Evolutionary conservation across 2,888 invertebrate species (phyloP), one percentile per base, ranked within the genome.

Genomic region (Macrophya alboannulata): DNA sequence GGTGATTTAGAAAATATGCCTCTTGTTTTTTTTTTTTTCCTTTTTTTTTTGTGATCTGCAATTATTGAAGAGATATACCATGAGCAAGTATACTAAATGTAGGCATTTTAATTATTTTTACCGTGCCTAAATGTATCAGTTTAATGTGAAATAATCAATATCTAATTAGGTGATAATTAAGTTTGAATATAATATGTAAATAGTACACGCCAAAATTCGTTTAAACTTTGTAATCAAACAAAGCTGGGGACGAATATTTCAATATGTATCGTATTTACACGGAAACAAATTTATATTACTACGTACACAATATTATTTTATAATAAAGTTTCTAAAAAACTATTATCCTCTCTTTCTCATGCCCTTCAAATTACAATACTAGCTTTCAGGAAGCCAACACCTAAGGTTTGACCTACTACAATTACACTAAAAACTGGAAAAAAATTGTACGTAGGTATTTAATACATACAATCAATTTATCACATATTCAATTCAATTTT

Each of bases 241-340:
- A 62, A 45, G 21, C 21, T 83, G 37, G 37, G 17, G n/a, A 71
- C 37, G 21, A 31, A 83, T 83, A 48, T 31, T 48, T n/a, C 83
- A 83, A 81, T 37, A 45, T 59, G 37, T 65, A 83, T 65, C 71
- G 68, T 83, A 51, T 68, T 51, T 83, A 68, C 51, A 65, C 45
- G 43, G 45, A 83, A 74, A 68, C 45, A 83, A 83, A 83, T 83
- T 83, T 71, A 83, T 83, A 83, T 83, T 71, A 83, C 83, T 83
- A 83, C 71, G 37, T 51, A 83, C 71, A 83, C 83, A 65, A 83
- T 48, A 83, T 83, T 83, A 83, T 83, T 83, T 83, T 83, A 83
- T 83, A 83, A 83, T 83, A 83, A 83, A 83, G 83, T 83, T 83
- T 83, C 37, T 83, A 83, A 68, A 83, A 83, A 83, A 83, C 68